Evolutionary conservation across 2,113 vertebrate species (phyloP), one percentile per base, ranked within the genome.

Genomic region (Trinectes maculatus): DNA sequence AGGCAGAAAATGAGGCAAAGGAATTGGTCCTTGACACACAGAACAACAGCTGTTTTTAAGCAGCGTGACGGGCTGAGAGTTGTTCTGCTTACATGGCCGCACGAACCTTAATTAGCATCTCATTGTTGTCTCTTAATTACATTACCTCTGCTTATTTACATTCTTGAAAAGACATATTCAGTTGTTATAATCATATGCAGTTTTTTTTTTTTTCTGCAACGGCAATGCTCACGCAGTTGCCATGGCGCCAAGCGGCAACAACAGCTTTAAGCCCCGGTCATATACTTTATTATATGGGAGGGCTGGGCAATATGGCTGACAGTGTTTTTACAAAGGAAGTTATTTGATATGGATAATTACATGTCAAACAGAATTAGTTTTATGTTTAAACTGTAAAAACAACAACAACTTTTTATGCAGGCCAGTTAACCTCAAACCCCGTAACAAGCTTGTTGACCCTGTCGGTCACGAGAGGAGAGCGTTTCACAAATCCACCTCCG

Each of bases 21-120:
- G 60, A 83, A 74, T 85, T 71, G 59, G 62, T 74, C 65, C 59
- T 60, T 62, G 72, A 77, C 60, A 56, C 51, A 72, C 59, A 36
- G 39, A 64, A 70, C 34, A 28, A 25, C 58, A 55, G 61, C 62
- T 65, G 46, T 49, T 49, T 48, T 70, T 21, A 24, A 64, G 66
- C 19, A 1, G 18, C 34, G 8, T 16, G 53, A 64, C 53, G 42
- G 43, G 8, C 52, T 49, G 51, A 74, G 62, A 66, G 73, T 29
- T 8, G 6, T 18, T 54, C 11, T 5, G 19, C 71, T 53, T 6
- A 37, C 9, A 3, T 28, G 62, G 16, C 66, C 16, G 21, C 51
- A 28, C 26, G 42, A 63, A 67, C 59, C 56, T 64, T 46, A 68
- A 33, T 67, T 65, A 46, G 36, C 39, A 7, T 19, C 39, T 24